A percentile compares a stretch with the other conserved stretches of the same genome.
Evolutionary conservation across 2,888 invertebrate genomes (phyloP).

Genomic region (Mallateleia sp.): DNA sequence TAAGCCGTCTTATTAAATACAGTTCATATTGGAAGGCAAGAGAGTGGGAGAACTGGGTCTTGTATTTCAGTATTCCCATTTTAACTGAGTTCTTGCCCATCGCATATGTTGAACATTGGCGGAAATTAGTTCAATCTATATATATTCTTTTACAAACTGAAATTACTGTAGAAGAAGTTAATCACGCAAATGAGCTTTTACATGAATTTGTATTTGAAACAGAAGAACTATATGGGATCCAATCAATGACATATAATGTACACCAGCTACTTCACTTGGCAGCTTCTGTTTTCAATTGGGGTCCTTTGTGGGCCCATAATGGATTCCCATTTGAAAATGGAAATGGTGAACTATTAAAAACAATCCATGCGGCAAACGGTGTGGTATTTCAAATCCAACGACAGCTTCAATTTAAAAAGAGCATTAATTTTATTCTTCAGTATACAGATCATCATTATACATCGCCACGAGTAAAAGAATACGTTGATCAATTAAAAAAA

Average conservation of each 20-base stretch:
- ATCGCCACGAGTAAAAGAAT: too few relatives aligned
- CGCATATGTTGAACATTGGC: too few relatives aligned
- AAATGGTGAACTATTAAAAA: background rate
- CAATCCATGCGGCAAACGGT: constrained; percentile 2
- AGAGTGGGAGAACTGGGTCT: too few relatives aligned
- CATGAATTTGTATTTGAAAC: background rate
- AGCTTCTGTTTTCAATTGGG: background rate
- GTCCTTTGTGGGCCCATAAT: background rate
- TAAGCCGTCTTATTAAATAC: too few relatives aligned
- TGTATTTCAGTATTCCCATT: too few relatives aligned
- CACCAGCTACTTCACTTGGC: background rate
- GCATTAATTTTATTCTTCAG: background rate
- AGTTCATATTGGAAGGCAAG: too few relatives aligned
- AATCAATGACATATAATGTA: background rate
- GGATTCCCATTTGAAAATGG: constrained; percentile 5
- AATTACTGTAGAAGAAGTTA: too few relatives aligned
- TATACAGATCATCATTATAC: too few relatives aligned
- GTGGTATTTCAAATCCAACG: background rate
- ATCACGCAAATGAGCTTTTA: background rate
- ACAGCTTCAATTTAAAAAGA: background rate
- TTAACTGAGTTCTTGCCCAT: too few relatives aligned
- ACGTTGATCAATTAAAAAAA: too few relatives aligned
- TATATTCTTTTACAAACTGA: too few relatives aligned
- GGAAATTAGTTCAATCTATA: too few relatives aligned
- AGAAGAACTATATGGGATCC: background rate